Percentiles rank a stretch among this genome's conserved stretches.
Conservation (phyloP, 2,797 vertebrate genomes). For the Pangasius djambal region DNA sequence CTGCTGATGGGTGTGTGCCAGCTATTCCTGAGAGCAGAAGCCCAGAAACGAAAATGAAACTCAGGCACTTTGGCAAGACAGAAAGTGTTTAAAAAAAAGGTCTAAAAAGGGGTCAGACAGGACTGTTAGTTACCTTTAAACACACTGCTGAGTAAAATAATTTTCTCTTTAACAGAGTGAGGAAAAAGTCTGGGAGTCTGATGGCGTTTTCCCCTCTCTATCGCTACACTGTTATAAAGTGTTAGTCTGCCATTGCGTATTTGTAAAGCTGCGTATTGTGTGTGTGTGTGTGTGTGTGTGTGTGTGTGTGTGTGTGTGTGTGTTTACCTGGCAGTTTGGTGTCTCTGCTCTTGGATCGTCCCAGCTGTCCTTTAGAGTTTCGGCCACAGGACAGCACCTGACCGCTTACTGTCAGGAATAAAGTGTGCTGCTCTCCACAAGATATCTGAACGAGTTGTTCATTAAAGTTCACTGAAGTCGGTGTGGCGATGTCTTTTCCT, state of each 20-base stretch:
- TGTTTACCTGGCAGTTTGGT: conserved; percentile 15
- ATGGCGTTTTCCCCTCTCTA: no score
- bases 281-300: no score
- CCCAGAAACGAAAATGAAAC: conserved; percentile 43
- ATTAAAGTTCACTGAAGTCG: not conserved
- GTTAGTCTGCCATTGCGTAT: not conserved
- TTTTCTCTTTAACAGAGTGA: not conserved
- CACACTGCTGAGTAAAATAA: not conserved
- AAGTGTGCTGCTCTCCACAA: conserved; percentile 83
- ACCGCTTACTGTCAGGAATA: conserved; percentile 77
- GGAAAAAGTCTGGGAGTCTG: not conserved
- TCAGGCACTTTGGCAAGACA: not conserved
- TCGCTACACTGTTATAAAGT: not conserved
- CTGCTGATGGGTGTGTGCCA: not conserved
- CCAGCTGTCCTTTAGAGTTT: conserved; percentile 84
- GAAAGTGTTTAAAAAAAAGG: not conserved
- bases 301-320: not conserved
- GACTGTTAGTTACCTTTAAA: not conserved
- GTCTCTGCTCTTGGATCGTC: conserved; percentile 47
- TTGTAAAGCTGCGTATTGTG: not conserved
- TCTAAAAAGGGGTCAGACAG: not conserved
- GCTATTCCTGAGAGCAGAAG: not conserved
- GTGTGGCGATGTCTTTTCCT: not conserved
- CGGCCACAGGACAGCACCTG: conserved; percentile 89
- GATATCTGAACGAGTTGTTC: conserved; percentile 60